Conservation (phyloP, 1,140 invertebrate species). For the Lepidostoma basale region DNA sequence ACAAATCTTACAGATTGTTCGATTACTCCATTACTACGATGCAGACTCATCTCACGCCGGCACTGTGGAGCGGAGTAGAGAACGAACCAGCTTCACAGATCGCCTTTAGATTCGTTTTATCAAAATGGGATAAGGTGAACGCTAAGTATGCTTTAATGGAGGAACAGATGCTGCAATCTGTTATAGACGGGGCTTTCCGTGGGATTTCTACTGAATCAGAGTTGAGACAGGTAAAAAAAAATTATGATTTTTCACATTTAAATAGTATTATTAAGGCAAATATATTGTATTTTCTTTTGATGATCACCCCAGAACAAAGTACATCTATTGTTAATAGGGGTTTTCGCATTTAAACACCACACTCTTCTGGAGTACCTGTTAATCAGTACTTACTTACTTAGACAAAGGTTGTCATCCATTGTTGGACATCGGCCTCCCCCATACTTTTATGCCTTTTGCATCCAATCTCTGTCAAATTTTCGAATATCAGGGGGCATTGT, state of each 20-base stretch:
- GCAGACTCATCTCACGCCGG: slow-evolving; percentile 35
- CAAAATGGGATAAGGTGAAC: slow-evolving; percentile 29
- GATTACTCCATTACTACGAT: slow-evolving; percentile 40
- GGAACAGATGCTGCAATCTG: slow-evolving; percentile 47
- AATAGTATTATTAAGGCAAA: no score
- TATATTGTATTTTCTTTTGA: no score
- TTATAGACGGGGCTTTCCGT: slow-evolving; percentile 49
- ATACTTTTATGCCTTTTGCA: no score
- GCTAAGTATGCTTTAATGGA: slow-evolving; percentile 48
- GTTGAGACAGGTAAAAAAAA: slow-evolving; percentile 48
- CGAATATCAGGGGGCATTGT: no score
- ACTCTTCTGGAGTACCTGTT: no score
- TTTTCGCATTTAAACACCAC: not conserved
- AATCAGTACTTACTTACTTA: no score
- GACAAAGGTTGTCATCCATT: no score
- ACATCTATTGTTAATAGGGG: no score
- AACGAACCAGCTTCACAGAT: slow-evolving; percentile 27
- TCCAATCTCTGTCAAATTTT: no score
- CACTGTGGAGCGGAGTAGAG: slow-evolving; percentile 32
- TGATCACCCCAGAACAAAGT: no score
- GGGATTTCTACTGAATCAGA: slow-evolving; percentile 50
- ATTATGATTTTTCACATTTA: no score
- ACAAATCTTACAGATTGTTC: slow-evolving; percentile 22
- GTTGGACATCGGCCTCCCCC: no score
- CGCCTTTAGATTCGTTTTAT: slow-evolving; percentile 38